A percentile compares a stretch with the other conserved stretches of the same genome.
Conservation (phyloP, 2,888 invertebrate genomes). For the Mermis nigrescens region DNA sequence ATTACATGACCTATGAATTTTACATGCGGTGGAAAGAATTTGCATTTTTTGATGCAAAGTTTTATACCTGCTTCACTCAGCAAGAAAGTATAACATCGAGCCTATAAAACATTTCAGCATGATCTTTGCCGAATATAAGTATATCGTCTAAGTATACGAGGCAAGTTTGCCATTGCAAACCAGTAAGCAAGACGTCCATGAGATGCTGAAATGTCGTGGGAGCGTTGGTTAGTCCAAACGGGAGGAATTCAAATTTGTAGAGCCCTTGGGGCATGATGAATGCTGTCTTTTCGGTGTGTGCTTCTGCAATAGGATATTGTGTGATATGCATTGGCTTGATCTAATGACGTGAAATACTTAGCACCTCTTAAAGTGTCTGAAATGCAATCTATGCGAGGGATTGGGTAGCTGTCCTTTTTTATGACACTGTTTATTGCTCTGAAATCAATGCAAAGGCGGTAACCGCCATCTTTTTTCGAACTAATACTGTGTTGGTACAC, state of each 20-base stretch:
- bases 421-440: background rate
- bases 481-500: background rate
- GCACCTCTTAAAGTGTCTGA: background rate
- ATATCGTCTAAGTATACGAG: conserved; percentile 15
- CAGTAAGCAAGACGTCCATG: conserved; percentile 8
- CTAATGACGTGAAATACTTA: background rate
- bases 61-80: conserved; percentile 8
- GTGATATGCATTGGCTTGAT: background rate
- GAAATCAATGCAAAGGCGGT: background rate
- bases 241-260: background rate
- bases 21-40: conserved; percentile 5
- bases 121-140: conserved; percentile 9
- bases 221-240: conserved; percentile 4
- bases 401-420: background rate
- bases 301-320: background rate
- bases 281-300: background rate
- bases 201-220: conserved; percentile 6
- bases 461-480: background rate
- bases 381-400: background rate
- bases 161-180: background rate
- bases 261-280: background rate
- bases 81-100: conserved; percentile 14
- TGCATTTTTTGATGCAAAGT: conserved; percentile 15
- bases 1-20: conserved; percentile 15
- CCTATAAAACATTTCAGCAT: conserved; percentile 9